Percentiles rank a stretch among this genome's conserved stretches.
Conservation (phyloP, 92 coral and sea anemone species). For the Hydrozoanthus gracilis region DNA sequence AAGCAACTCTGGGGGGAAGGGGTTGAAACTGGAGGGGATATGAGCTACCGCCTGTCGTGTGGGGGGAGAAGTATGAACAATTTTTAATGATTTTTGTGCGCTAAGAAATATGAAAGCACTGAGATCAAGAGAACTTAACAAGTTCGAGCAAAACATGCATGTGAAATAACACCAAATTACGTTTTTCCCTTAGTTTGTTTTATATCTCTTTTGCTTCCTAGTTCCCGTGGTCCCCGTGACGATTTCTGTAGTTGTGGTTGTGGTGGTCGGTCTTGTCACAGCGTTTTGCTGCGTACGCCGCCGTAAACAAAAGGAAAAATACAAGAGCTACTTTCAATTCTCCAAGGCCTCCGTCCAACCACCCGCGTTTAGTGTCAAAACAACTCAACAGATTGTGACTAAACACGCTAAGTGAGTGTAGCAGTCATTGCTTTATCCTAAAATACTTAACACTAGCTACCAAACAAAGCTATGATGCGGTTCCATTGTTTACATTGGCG, state of each 20-base stretch:
- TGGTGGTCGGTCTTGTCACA: conserved; percentile 41
- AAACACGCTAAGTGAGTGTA: conserved; percentile 36
- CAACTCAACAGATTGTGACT: conserved; percentile 50
- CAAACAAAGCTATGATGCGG: too few relatives aligned
- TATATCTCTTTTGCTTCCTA: conserved; percentile 29
- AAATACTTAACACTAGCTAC: not conserved
- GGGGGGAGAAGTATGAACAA: too few relatives aligned
- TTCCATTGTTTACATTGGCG: too few relatives aligned
- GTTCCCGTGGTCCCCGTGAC: conserved; percentile 88
- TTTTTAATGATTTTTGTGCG: too few relatives aligned
- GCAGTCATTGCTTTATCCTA: not conserved
- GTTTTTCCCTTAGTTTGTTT: not conserved
- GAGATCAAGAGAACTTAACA: too few relatives aligned
- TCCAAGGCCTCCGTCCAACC: conserved; percentile 70
- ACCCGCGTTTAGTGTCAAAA: conserved; percentile 59
- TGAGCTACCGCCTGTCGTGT: too few relatives aligned
- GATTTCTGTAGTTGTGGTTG: conserved; percentile 63
- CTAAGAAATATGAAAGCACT: too few relatives aligned
- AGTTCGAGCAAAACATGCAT: too few relatives aligned
- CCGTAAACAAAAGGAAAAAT: conserved; percentile 63
- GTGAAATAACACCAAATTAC: not conserved
- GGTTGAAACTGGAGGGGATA: too few relatives aligned
- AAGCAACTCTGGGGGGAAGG: too few relatives aligned
- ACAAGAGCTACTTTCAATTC: conserved; percentile 74
- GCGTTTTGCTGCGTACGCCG: conserved; percentile 64